Evolutionary conservation across 2,113 vertebrate genomes (phyloP), one percentile per base, ranked within the genome.

Genomic region (Gyps fulvus): DNA sequence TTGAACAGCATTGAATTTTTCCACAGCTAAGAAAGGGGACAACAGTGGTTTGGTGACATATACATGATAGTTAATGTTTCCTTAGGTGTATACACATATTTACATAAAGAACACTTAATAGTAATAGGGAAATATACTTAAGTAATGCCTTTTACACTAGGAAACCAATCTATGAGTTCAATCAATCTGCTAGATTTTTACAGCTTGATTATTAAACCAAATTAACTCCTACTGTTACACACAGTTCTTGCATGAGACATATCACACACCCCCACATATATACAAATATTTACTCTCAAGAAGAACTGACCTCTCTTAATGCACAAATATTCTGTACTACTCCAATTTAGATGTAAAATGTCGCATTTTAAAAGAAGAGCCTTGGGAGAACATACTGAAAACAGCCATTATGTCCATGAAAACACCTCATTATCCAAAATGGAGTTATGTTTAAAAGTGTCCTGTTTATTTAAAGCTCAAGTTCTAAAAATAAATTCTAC

Each of bases 261-360:
- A 71, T 63, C 66, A 82, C 65, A 79, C 57, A 59, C 87, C 12
- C 93, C 84, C 93, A 91, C 89, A 54, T 27, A 76, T 6, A 43
- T 8, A 85, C 27, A 96, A 96, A 96, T 94, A 96, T 96, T 97
- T 96, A 93, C 87, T 91, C 58, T 83, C 36, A 29, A 34, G 88
- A 73, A 65, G 70, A 93, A 47, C 49, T 94, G 91, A 96, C 95
- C 87, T 91, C 87, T 96, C 31, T 88, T 69, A 94, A 83, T 70
- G 54, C 62, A 90, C 58, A 93, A 84, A 83, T 77, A 83, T 69
- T 76, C 78, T 32, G 31, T 62, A 19, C 36, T 38, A 34, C 34
- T 77, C 52, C 34, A 62, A 54, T 88, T 93, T 69, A 77, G 49
- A 72, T 47, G 38, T 78, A 82, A 94, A 86, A 90, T 86, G 79